Conservation (phyloP, 2,113 vertebrate species). For the Coregonus clupeaformis region DNA sequence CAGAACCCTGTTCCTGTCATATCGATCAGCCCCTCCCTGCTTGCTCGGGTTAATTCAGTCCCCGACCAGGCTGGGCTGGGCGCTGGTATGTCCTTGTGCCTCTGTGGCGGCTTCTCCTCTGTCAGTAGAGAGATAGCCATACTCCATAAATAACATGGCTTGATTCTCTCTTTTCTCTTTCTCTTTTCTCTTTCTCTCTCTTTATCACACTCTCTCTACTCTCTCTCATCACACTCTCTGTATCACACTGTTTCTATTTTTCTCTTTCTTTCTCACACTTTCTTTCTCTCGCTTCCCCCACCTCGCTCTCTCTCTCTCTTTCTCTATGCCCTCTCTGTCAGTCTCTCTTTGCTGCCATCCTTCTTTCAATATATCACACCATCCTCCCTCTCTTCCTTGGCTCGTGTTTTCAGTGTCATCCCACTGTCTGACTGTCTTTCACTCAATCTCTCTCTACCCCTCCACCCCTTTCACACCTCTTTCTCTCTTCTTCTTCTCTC, state of each 20-base stretch:
- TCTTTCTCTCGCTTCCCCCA: background rate
- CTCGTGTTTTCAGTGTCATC: no score
- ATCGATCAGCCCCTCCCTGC: conserved; percentile 20
- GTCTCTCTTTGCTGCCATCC: background rate
- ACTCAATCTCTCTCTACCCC: background rate
- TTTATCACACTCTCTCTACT: background rate
- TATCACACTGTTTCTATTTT: background rate
- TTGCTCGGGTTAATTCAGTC: conserved; percentile 9
- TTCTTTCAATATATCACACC: background rate
- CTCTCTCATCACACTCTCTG: background rate
- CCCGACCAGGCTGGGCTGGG: conserved; percentile 16
- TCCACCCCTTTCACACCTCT: background rate
- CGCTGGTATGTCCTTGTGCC: conserved; percentile 34
- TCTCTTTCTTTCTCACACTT: background rate
- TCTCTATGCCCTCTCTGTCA: background rate
- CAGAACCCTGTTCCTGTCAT: conserved; percentile 1
- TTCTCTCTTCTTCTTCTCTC: no score
- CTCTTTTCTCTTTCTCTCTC: background rate
- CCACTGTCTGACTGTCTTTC: background rate
- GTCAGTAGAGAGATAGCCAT: conserved; percentile 26
- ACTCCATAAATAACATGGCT: conserved; percentile 40
- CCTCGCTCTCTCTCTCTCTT: background rate
- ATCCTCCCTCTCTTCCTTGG: background rate
- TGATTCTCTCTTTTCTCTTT: conserved; percentile 17
- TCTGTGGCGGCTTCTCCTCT: conserved; percentile 20